Conservation (phyloP, 2,113 vertebrate species). For the Syngnathoides biaculeatus region DNA sequence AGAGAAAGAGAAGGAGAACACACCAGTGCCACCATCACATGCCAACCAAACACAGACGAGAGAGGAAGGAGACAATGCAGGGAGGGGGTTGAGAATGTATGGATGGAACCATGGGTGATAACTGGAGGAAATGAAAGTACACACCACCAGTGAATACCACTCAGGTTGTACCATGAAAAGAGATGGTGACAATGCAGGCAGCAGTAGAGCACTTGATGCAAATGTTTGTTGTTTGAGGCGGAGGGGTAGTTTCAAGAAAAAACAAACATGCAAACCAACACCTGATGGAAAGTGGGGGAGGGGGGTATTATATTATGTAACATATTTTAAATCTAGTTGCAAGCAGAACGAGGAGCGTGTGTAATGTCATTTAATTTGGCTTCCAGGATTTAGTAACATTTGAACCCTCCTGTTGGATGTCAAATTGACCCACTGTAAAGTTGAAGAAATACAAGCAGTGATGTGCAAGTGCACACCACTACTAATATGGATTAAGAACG, state of each 20-base stretch:
- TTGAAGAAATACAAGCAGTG: too few relatives aligned
- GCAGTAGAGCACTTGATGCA: slow-evolving; percentile 41
- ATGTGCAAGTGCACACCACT: too few relatives aligned
- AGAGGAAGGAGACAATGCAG: slow-evolving; percentile 30
- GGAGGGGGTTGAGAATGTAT: neutral
- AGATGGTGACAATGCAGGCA: slow-evolving; percentile 41
- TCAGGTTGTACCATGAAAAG: slow-evolving; percentile 73
- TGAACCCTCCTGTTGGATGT: too few relatives aligned
- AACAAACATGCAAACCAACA: slow-evolving; percentile 55
- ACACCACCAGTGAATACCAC: slow-evolving; percentile 78
- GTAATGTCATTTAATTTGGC: too few relatives aligned
- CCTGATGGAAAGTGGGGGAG: slow-evolving; percentile 37
- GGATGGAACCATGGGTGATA: slow-evolving; percentile 19
- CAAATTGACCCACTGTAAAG: too few relatives aligned
- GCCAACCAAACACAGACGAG: slow-evolving; percentile 86
- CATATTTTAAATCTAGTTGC: too few relatives aligned
- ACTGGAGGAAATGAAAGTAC: slow-evolving; percentile 48
- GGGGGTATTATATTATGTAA: too few relatives aligned
- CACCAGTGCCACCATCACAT: slow-evolving; percentile 99
- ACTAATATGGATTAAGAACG: too few relatives aligned
- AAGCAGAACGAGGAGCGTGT: too few relatives aligned
- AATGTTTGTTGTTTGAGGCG: slow-evolving; percentile 38
- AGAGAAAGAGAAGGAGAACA: slow-evolving; percentile 86
- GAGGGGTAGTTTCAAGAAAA: slow-evolving; percentile 49
- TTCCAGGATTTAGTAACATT: too few relatives aligned